Base-by-base conservation (phyloP, 2,797 vertebrate species). In the Diplodus sargus region DNA sequence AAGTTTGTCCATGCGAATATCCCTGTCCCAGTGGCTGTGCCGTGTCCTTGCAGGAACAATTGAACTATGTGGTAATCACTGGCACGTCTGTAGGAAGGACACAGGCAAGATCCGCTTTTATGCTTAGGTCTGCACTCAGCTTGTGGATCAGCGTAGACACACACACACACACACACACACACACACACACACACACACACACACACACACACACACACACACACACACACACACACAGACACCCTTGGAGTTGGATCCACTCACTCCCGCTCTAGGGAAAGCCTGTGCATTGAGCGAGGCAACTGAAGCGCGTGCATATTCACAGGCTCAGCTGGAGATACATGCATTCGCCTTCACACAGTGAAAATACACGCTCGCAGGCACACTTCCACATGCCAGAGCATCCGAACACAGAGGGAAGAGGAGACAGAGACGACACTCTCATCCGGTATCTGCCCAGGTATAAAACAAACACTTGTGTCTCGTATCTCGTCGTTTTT, bases 91-190 rank as follows among this genome's bases (percentile, higher is more conserved):
- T 74, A 63, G 84, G 78, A 90, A 92, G 91, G 92, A 92, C 87
- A 79, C 83, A 45, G 73, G 70, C 89, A 74, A 90, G 89, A 93
- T 93, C 92, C 89, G 83, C 84, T 91, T 94, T 93, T 90, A 88
- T 94, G 95, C 94, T 94, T 93, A 93, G 90, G 85, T 94, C 86
- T 91, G 94, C 93, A 93, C 79, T 89, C 91, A 85, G 88, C 88
- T 66, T 25, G 75, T 85, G 89, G 89, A 93, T 92, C 90, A 88
- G 85, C 49, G 81, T 74, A 78, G 53, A 65, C 71, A 70, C 74
- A 68, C 65, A 69, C 30, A 68, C 67, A 67, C 64, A 30, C 67
- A 69, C 58, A 54, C 83, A 60, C 83, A 60, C 78, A 79, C 28
- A 67, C 12, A 56, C 52, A 14, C 53, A 25, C 47, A 47, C 64